A percentile compares a stretch with the other conserved stretches of the same genome.
Evolutionary conservation across 2,888 invertebrate genomes (phyloP).

Genomic region (Apodemia hepburni): DNA sequence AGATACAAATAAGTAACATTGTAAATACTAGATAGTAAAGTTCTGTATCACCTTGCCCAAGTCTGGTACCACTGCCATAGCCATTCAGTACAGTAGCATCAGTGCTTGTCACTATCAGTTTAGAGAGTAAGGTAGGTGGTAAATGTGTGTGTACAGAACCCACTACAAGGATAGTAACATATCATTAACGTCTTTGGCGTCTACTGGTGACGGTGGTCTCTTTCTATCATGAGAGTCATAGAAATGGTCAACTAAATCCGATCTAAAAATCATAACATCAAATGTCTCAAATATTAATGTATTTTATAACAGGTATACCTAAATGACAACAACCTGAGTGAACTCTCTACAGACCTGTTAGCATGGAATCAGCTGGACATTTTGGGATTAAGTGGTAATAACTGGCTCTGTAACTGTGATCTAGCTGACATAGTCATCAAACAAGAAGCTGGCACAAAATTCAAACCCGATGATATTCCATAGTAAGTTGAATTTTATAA

Average conservation of each 20-base stretch:
- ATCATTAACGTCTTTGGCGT: too few species aligned
- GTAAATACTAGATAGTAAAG: too few species aligned
- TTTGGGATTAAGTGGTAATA: constrained; percentile 82
- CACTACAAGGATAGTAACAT: too few species aligned
- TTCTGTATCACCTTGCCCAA: too few species aligned
- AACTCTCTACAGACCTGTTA: constrained; percentile 72
- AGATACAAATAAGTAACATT: too few species aligned
- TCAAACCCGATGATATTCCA: constrained; percentile 58
- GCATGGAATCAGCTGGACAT: constrained; percentile 77
- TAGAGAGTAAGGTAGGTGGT: too few species aligned
- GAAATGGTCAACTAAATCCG: background rate
- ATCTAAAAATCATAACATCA: constrained; percentile 5
- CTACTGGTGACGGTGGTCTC: too few species aligned
- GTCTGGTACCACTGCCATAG: too few species aligned
- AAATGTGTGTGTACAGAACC: too few species aligned
- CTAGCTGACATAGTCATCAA: constrained; percentile 61
- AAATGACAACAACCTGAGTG: constrained; percentile 80
- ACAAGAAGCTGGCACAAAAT: constrained; percentile 60
- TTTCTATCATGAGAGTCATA: too few species aligned
- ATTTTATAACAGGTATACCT: constrained; percentile 75
- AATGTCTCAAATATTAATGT: background rate
- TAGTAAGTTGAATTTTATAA: constrained; percentile 49
- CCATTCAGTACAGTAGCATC: too few species aligned
- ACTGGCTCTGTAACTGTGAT: constrained; percentile 83
- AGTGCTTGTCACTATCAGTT: too few species aligned